Evolutionary conservation across 2,797 vertebrate genomes (phyloP).

Genomic region (Pteronotus mesoamericanus): DNA sequence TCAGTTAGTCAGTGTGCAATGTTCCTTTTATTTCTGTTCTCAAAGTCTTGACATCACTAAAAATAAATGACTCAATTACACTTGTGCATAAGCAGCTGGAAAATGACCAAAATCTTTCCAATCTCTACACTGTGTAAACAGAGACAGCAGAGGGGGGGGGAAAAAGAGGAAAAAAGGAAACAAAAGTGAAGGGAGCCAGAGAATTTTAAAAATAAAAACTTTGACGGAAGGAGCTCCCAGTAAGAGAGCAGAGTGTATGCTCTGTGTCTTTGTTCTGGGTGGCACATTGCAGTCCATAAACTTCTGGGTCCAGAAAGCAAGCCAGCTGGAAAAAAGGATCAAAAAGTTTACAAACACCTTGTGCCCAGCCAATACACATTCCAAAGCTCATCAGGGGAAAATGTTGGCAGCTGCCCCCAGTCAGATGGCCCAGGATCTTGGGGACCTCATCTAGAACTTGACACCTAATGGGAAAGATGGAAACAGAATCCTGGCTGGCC

Average conservation of each 20-base stretch:
- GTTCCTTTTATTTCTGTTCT: conserved; percentile 74
- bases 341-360: conserved; percentile 31
- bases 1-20: conserved; percentile 66
- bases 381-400: background rate
- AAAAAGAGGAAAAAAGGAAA: background rate
- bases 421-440: background rate
- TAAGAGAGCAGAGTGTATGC: background rate
- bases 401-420: conserved; percentile 1
- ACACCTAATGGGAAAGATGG: conserved; percentile 29
- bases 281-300: background rate
- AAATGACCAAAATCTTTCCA: conserved; percentile 67
- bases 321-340: conserved; percentile 29
- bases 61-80: conserved; percentile 77
- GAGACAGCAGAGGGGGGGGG: conserved; percentile 6
- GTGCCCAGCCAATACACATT: background rate
- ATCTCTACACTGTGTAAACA: conserved; percentile 61
- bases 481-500: conserved; percentile 29
- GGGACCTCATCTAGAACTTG: conserved; percentile 37
- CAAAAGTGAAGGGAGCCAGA: background rate
- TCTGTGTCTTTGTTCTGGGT: background rate
- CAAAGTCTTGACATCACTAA: conserved; percentile 76
- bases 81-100: conserved; percentile 75
- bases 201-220: conserved; percentile 37
- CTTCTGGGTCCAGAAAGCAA: background rate
- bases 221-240: background rate